Conservation (phyloP, 2,888 invertebrate genomes). For the Glaucopsyche alexis region DNA sequence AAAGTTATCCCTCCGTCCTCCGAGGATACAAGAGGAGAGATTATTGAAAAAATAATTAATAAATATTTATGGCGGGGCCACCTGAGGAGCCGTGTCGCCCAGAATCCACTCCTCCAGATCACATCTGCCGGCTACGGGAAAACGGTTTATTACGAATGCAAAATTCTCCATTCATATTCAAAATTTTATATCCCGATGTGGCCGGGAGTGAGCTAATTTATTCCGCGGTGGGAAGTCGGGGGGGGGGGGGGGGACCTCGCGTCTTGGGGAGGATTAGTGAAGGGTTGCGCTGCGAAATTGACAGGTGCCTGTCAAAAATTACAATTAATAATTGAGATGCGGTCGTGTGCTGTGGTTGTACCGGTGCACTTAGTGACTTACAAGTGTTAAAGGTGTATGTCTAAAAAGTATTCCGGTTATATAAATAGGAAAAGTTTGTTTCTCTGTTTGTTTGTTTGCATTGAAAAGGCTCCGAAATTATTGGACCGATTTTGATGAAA, state of each 20-base stretch:
- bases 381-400: background rate
- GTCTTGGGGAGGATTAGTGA: constrained; percentile 76
- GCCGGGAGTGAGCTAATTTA: constrained; percentile 87
- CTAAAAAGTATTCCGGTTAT: background rate
- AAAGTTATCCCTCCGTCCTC: constrained; percentile 75
- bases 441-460: too few relatives aligned
- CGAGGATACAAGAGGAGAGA: constrained; percentile 73
- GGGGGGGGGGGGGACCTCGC: constrained; percentile 66
- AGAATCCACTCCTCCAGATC: constrained; percentile 70
- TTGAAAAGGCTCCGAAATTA: too few relatives aligned
- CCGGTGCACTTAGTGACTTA: constrained; percentile 2
- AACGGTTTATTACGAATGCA: constrained; percentile 91
- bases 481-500: too few relatives aligned
- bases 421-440: too few relatives aligned
- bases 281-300: constrained; percentile 77
- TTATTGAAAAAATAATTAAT: constrained; percentile 81
- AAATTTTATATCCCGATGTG: constrained; percentile 91
- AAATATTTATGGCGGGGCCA: constrained; percentile 78
- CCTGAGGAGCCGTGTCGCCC: constrained; percentile 69
- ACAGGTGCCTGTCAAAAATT: constrained; percentile 80
- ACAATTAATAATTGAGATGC: constrained; percentile 77
- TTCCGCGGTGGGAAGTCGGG: constrained; percentile 79
- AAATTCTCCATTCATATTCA: constrained; percentile 94
- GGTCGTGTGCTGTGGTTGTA: constrained; percentile 44
- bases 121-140: constrained; percentile 76